phyloP scores from a whole-genome alignment of 2,797 vertebrate species.

The Eulemur albifrons region DNA sequence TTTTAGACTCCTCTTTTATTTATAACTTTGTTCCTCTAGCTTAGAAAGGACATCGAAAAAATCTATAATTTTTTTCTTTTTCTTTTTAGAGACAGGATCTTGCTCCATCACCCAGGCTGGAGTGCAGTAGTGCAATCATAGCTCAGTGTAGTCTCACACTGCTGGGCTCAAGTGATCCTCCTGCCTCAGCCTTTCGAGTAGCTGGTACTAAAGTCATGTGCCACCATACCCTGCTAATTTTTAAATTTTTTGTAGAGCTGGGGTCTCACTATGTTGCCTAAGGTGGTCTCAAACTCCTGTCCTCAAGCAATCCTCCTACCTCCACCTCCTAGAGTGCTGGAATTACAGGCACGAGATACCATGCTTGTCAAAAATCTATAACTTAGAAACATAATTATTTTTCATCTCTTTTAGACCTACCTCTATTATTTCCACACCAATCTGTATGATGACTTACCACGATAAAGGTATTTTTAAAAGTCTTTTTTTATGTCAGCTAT shows the following conservation, averaged over 20 bases:
- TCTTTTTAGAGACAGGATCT: too few species aligned
- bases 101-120: too few species aligned
- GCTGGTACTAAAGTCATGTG: too few species aligned
- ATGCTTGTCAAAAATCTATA: not conserved
- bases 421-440: not conserved
- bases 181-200: too few species aligned
- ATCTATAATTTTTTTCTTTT: not conserved
- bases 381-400: constrained; percentile 60
- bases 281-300: too few species aligned
- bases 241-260: too few species aligned
- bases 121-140: too few species aligned
- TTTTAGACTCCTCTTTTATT: constrained; percentile 36
- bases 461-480: not conserved
- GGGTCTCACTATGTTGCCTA: too few species aligned
- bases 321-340: not conserved
- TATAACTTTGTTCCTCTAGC: constrained; percentile 23
- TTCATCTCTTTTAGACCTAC: constrained; percentile 22
- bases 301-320: too few species aligned
- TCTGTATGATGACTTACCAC: not conserved
- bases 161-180: too few species aligned
- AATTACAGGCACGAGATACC: not conserved
- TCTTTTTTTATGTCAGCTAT: not conserved
- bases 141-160: too few species aligned
- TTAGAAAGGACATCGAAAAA: constrained; percentile 5
- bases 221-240: too few species aligned